A percentile compares a stretch with the other conserved stretches of the same genome.
Conservation (phyloP, 1,140 invertebrate species). For the Acromyrmex echinatior region DNA sequence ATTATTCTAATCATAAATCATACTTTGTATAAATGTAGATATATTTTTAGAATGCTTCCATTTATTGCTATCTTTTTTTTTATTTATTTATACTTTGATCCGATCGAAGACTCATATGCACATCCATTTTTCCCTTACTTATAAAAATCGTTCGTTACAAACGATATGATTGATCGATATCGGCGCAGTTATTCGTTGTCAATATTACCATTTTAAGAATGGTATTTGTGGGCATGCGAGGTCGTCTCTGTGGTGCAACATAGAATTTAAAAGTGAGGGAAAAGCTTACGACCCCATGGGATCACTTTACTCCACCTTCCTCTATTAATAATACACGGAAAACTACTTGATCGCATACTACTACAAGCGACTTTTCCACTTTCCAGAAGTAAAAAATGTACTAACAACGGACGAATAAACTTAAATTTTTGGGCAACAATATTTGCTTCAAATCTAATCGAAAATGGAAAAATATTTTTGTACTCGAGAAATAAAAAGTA, state of each 20-base stretch:
- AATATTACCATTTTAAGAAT: slow-evolving; percentile 72
- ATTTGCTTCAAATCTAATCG: neutral
- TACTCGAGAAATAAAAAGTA: neutral
- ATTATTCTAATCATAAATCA: neutral
- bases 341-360: slow-evolving; percentile 43
- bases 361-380: neutral
- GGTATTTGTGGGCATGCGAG: slow-evolving; percentile 56
- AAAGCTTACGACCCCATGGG: slow-evolving; percentile 65
- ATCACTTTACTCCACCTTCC: slow-evolving; percentile 71
- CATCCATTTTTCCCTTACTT: slow-evolving; percentile 19
- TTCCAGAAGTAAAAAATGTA: neutral
- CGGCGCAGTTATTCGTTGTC: slow-evolving; percentile 11
- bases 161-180: slow-evolving; percentile 48
- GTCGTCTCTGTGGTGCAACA: slow-evolving; percentile 54
- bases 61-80: neutral
- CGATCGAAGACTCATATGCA: neutral
- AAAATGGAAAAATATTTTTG: neutral
- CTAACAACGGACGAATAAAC: neutral
- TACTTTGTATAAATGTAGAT: neutral
- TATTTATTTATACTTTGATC: neutral
- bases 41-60: neutral
- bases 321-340: slow-evolving; percentile 70
- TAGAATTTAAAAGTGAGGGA: slow-evolving; percentile 63
- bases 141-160: slow-evolving; percentile 33
- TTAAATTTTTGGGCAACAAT: neutral